Percentiles rank a stretch among this genome's conserved stretches.
Evolutionary conservation across 2,797 vertebrate genomes (phyloP).

Genomic region (Iguana delicatissima): DNA sequence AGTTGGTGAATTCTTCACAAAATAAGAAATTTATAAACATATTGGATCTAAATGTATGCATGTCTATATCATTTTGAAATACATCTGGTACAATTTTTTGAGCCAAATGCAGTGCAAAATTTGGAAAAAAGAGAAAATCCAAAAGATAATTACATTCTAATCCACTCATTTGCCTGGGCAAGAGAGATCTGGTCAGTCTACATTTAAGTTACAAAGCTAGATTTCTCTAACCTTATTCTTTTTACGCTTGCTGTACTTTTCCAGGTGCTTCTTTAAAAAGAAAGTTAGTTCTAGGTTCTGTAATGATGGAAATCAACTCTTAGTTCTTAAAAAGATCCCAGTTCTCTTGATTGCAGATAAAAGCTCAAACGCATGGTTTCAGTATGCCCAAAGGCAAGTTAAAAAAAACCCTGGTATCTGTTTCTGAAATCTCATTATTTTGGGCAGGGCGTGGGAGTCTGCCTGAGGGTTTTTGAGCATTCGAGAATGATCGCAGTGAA

Average conservation of each 20-base stretch:
- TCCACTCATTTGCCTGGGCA: neutral
- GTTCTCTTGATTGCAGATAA: constrained; percentile 27
- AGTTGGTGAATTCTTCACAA: neutral
- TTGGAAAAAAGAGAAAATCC: neutral
- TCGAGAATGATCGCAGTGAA: neutral
- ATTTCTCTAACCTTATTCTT: neutral
- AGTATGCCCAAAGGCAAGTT: neutral
- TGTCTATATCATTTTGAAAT: neutral
- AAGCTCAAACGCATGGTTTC: constrained; percentile 18
- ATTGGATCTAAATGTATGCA: neutral
- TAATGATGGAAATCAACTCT: neutral
- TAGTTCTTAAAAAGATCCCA: neutral
- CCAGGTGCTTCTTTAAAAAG: neutral
- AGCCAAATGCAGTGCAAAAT: neutral
- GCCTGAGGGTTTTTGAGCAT: neutral
- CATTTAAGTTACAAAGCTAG: neutral
- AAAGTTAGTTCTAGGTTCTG: neutral
- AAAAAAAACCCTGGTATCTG: neutral
- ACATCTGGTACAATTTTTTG: neutral
- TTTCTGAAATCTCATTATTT: constrained; percentile 32
- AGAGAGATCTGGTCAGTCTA: neutral
- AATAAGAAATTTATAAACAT: neutral
- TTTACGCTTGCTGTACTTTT: neutral
- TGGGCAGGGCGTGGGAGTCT: constrained; percentile 14
- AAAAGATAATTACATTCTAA: neutral